phyloP scores from a whole-genome alignment of 2,888 invertebrate genomes.

The Cephalotes varians region DNA sequence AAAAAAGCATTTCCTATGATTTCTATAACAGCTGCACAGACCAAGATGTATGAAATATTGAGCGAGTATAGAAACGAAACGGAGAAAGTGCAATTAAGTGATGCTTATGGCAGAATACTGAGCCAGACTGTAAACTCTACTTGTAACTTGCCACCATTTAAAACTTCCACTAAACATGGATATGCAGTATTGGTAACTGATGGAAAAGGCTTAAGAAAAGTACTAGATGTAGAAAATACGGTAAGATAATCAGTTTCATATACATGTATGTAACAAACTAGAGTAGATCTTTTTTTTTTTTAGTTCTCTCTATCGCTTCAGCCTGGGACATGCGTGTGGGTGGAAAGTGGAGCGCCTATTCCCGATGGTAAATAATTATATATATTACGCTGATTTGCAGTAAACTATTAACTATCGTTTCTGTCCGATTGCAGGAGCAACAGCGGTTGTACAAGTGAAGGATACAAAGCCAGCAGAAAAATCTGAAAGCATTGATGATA shows the following conservation, averaged over 20 bases:
- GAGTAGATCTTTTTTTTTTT: neutral
- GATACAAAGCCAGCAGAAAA: neutral
- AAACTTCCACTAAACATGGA: neutral
- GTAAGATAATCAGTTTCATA: neutral
- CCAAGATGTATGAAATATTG: neutral
- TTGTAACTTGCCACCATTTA: constrained; percentile 3
- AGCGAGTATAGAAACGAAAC: neutral
- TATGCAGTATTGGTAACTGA: neutral
- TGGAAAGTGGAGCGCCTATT: constrained; percentile 1
- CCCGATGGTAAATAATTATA: constrained; percentile 17
- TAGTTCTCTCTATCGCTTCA: neutral
- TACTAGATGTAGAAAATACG: neutral
- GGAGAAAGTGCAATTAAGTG: neutral
- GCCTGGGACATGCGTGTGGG: neutral
- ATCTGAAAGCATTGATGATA: neutral
- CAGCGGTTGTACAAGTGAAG: neutral
- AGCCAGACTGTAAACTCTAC: neutral
- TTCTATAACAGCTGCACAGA: neutral
- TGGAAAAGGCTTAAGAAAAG: neutral
- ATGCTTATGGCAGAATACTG: constrained; percentile 9
- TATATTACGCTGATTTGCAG: neutral
- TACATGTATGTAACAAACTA: neutral
- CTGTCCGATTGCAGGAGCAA: neutral
- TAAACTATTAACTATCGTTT: neutral
- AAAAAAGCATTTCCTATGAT: neutral